These are phyloP conservation scores for Crioceris asparagi DNA, from an alignment of 2,888 invertebrate genomes.

Conservation along the genomic window DNA sequence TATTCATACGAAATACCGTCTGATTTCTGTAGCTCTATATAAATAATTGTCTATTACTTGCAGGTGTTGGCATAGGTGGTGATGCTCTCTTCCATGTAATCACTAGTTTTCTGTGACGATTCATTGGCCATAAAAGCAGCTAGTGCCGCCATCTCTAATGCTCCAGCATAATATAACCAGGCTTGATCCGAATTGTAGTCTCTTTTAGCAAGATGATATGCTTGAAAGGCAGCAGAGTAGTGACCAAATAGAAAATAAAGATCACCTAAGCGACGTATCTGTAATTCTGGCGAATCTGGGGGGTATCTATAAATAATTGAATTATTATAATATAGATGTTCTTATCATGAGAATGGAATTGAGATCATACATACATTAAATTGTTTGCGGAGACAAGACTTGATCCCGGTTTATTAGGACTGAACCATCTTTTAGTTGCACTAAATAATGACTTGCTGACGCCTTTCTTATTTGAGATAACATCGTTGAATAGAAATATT, in stretches of 20 bases:
- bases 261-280: slow-evolving; percentile 86
- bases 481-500: slow-evolving; percentile 67
- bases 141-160: slow-evolving; percentile 91
- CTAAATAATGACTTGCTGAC: slow-evolving; percentile 87
- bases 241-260: slow-evolving; percentile 93
- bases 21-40: neutral
- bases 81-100: slow-evolving; percentile 93
- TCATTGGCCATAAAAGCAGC: slow-evolving; percentile 84
- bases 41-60: slow-evolving; percentile 50
- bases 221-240: slow-evolving; percentile 83
- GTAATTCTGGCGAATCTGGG: slow-evolving; percentile 79
- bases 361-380: slow-evolving; percentile 59
- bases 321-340: too few relatives aligned
- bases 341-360: too few relatives aligned
- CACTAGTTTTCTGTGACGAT: slow-evolving; percentile 64
- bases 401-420: slow-evolving; percentile 74
- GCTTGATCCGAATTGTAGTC: slow-evolving; percentile 96
- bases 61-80: slow-evolving; percentile 83
- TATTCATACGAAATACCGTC: neutral
- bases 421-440: slow-evolving; percentile 93
- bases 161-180: slow-evolving; percentile 94
- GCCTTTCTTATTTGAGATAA: slow-evolving; percentile 78
- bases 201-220: slow-evolving; percentile 93
- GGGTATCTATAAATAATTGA: slow-evolving; percentile 57
- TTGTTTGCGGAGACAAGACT: slow-evolving; percentile 61